Conservation (phyloP, 2,113 vertebrate species). For the Cynoglossus semilaevis region DNA sequence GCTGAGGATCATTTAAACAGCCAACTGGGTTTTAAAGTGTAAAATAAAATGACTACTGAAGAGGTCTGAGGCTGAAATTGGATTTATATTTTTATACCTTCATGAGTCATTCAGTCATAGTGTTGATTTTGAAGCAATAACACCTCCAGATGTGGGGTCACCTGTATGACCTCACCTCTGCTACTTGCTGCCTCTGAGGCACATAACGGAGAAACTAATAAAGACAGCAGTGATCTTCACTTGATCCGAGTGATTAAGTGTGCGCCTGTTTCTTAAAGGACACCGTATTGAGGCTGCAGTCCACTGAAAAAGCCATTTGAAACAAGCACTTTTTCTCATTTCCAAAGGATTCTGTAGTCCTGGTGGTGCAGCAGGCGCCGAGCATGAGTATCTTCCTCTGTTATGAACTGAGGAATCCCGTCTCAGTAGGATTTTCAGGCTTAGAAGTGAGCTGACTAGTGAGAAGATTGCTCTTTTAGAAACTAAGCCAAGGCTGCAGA, state of each 20-base stretch:
- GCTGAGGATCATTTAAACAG: too few species aligned
- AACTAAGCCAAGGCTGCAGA: slow-evolving; percentile 18
- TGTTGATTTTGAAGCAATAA: too few species aligned
- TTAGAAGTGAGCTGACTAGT: not conserved
- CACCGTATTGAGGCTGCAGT: not conserved
- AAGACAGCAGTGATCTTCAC: slow-evolving; percentile 3
- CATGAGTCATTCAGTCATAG: too few species aligned
- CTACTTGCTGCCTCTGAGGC: not conserved
- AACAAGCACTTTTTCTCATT: slow-evolving; percentile 22
- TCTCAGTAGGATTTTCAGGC: slow-evolving; percentile 21
- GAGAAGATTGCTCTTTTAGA: slow-evolving; percentile 22
- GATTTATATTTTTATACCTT: too few species aligned
- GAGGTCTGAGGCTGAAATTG: too few species aligned
- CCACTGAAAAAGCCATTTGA: slow-evolving; percentile 6
- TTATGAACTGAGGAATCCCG: not conserved
- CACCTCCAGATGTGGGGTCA: not conserved
- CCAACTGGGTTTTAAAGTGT: too few species aligned
- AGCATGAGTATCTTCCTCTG: slow-evolving; percentile 9
- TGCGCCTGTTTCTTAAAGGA: slow-evolving; percentile 2
- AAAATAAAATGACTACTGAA: too few species aligned
- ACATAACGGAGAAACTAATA: slow-evolving; percentile 4
- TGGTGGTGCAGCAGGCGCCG: not conserved
- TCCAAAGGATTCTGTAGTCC: slow-evolving; percentile 10
- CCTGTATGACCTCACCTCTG: not conserved
- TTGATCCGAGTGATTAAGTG: slow-evolving; percentile 2